Evolutionary conservation across 2,797 vertebrate genomes (phyloP).

Genomic region (Rhinogobio ventralis): DNA sequence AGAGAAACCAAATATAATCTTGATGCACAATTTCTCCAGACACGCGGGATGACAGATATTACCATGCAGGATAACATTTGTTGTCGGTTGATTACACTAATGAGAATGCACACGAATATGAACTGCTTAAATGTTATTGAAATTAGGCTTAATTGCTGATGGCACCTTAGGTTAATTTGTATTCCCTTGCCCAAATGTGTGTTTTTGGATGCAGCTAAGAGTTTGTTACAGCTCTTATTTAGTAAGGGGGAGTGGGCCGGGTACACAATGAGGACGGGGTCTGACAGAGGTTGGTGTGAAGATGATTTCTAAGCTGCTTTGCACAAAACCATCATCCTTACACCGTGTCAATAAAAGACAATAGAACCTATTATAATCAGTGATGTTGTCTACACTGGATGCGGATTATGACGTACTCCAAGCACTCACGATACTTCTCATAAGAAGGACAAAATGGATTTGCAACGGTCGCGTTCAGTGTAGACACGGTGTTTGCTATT

Average conservation of each 20-base stretch:
- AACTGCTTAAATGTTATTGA: conserved; percentile 84
- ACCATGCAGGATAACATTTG: conserved; percentile 83
- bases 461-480: too few relatives aligned
- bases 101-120: conserved; percentile 78
- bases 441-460: too few relatives aligned
- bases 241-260: conserved; percentile 30
- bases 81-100: conserved; percentile 84
- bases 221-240: conserved; percentile 60
- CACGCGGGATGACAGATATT: conserved; percentile 75
- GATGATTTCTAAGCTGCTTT: conserved; percentile 18
- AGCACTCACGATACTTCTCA: too few relatives aligned
- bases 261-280: conserved; percentile 22
- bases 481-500: conserved; percentile 13
- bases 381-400: too few relatives aligned
- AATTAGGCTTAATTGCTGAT: conserved; percentile 85
- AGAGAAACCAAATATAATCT: conserved; percentile 75
- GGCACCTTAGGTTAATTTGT: conserved; percentile 84
- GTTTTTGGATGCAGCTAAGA: conserved; percentile 66
- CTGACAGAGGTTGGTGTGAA: conserved; percentile 22
- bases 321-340: conserved; percentile 14
- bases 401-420: too few relatives aligned
- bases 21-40: conserved; percentile 72
- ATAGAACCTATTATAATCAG: too few relatives aligned
- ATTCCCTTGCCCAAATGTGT: conserved; percentile 76
- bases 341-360: too few relatives aligned